Evolutionary conservation across 2,113 vertebrate species (phyloP), one percentile per base, ranked within the genome.

Genomic region (Cyphomyrus plagiostoma): DNA sequence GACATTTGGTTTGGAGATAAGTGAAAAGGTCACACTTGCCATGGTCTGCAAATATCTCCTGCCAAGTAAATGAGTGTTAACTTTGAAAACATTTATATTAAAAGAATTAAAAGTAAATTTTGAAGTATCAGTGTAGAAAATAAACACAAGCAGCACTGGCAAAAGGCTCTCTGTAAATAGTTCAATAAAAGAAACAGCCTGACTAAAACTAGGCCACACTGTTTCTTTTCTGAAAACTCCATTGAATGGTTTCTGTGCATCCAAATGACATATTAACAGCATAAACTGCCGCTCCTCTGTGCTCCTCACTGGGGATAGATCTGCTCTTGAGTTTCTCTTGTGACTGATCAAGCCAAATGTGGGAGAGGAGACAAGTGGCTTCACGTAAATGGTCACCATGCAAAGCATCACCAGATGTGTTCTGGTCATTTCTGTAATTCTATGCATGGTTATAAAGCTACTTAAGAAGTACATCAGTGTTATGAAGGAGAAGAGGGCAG

Each of bases 171-270:
- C 35, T 56, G 39, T 39, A 50, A 62, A 85, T 46, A 19, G 39
- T 45, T 42, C 10, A 21, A 23, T 84, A 89, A 17, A 42, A 87
- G 66, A 53, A 80, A 52, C 21, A 3, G 45, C 46, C 53, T 87
- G 58, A 45, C 30, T 52, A 49, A 66, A 89, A 86, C 35, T 89
- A 53, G 85, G 66, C 86, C 85, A 90, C n/a, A 3, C 1, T 52
- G 17, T 50, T 85, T 85, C 46, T 85, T 50, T 85, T 85, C 45
- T 87, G 56, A 87, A 87, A 89, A 84, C 17, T 42, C 49, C 39
- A 85, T 62, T 85, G 49, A 62, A 85, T 84, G 49, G 58, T 85
- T 30, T 70, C 45, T 52, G 23, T 89, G 88, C 80, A 62, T 89
- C 85, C 23, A 26, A 89, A 89, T 83, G 26, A 52, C 19, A 49